Evolutionary conservation across 2,797 vertebrate genomes (phyloP), one percentile per base, ranked within the genome.

Genomic region (Coilia nasus): DNA sequence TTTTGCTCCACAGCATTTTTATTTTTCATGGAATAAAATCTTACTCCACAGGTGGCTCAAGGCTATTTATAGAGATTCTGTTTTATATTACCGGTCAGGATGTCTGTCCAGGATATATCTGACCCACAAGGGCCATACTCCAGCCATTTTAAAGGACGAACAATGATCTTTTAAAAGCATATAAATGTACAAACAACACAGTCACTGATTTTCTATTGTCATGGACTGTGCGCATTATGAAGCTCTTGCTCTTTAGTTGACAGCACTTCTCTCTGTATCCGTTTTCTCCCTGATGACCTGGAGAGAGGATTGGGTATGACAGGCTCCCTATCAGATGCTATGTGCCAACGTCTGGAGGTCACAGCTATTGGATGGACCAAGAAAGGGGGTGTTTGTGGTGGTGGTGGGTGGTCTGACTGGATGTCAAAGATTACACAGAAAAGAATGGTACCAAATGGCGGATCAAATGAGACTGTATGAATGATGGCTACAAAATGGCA

Each of bases 381-480:
- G 88, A 88, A 90, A 41, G 35, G 35, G 35, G 35, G 35, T 41
- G 35, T 2, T 2, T 54, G 50, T 14, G 50, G 50, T 54, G 50
- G 50, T 54, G 50, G 81, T 85, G 86, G 87, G 82, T 85, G 57
- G 2, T 59, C 46, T 83, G 81, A 84, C 88, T 81, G 83, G 82
- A 87, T 84, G 87, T 93, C 93, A 91, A 83, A 90, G 93, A 95
- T 94, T 93, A 94, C 91, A 93, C 89, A 86, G 88, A 81, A 81
- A 89, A 91, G 91, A 93, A 86, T 91, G 93, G 93, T 88, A 85
- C 90, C 89, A 93, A 94, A 95, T 91, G 90, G 91, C 88, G 91
- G 71, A 78, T 78, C 71, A 78, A 44, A 78, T 78, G 71, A 78
- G 71, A 44, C 25, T 17, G 23, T 17, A 28, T 71, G 71, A 78